Evolutionary conservation across 1,140 invertebrate genomes (phyloP).

Genomic region (Drosophila arawakana): DNA sequence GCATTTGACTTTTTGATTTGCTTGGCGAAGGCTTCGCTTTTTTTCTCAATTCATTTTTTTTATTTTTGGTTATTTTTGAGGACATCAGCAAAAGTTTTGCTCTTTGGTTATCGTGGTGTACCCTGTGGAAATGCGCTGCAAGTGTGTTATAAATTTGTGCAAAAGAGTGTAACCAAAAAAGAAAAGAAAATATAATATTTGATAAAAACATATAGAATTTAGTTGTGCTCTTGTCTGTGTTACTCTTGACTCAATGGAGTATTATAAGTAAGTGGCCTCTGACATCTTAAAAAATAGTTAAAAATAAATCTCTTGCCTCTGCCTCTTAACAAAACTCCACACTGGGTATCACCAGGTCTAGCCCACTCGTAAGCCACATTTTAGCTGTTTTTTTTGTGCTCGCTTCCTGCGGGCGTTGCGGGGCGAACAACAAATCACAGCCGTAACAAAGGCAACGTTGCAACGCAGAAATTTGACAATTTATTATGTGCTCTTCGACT

Average conservation of each 20-base stretch:
- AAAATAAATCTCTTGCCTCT: too few species aligned
- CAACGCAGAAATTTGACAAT: conserved; percentile 70
- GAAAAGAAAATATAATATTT: too few species aligned
- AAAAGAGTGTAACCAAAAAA: not conserved
- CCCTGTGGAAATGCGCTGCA: not conserved
- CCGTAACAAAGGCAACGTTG: conserved; percentile 63
- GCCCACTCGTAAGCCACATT: not conserved
- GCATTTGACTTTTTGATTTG: conserved; percentile 77
- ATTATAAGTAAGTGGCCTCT: too few species aligned
- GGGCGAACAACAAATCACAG: conserved; percentile 70
- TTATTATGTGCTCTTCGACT: conserved; percentile 72
- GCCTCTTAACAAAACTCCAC: too few species aligned
- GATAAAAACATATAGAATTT: too few species aligned
- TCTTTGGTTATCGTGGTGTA: conserved; percentile 44
- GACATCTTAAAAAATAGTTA: too few species aligned
- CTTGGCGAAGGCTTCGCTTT: conserved; percentile 24
- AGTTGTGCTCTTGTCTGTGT: too few species aligned
- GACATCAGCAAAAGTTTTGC: conserved; percentile 69
- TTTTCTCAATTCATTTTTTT: not conserved
- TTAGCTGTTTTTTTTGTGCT: conserved; percentile 21
- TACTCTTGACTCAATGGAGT: too few species aligned
- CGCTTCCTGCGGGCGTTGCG: conserved; percentile 44
- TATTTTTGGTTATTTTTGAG: conserved; percentile 50
- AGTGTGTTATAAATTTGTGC: not conserved
- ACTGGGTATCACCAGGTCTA: not conserved